phyloP scores from a whole-genome alignment of 1,140 invertebrate genomes.

The Aphaenogaster ashmeadi region DNA sequence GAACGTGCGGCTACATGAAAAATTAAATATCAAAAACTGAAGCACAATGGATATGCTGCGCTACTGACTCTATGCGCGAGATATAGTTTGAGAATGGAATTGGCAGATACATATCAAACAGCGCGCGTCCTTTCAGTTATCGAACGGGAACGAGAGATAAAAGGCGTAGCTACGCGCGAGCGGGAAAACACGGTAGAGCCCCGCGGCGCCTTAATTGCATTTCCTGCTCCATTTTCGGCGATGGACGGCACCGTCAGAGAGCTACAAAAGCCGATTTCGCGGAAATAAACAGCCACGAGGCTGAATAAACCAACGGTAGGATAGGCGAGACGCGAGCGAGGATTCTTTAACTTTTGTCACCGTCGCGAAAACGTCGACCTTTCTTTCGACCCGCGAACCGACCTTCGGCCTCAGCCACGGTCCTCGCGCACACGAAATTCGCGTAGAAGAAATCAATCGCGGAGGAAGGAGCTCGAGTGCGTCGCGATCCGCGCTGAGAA shows the following conservation, averaged over 20 bases:
- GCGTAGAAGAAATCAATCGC: constrained; percentile 68
- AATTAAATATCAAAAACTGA: constrained; percentile 35
- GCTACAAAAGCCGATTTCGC: constrained; percentile 74
- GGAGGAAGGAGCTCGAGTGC: neutral
- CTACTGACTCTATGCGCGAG: neutral
- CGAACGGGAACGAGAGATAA: constrained; percentile 39
- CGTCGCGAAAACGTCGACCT: constrained; percentile 64
- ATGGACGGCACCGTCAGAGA: constrained; percentile 63
- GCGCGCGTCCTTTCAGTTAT: constrained; percentile 16
- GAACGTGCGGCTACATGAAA: neutral
- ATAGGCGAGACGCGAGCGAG: constrained; percentile 30
- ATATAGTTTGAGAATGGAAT: constrained; percentile 26
- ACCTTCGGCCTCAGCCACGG: neutral
- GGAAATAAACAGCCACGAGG: constrained; percentile 72
- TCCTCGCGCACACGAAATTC: constrained; percentile 45
- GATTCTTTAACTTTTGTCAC: constrained; percentile 66
- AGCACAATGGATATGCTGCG: constrained; percentile 3
- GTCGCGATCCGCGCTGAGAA: constrained; percentile 31
- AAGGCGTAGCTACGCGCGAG: constrained; percentile 49
- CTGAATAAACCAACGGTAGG: constrained; percentile 61
- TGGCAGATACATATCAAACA: constrained; percentile 34
- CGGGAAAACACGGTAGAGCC: constrained; percentile 46
- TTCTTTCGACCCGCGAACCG: constrained; percentile 29
- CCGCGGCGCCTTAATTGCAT: constrained; percentile 73
- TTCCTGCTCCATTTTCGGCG: constrained; percentile 72